These are phyloP conservation scores for Circaetus cinerascens DNA, from an alignment of 2,113 vertebrate genomes.

Conservation along the genomic window DNA sequence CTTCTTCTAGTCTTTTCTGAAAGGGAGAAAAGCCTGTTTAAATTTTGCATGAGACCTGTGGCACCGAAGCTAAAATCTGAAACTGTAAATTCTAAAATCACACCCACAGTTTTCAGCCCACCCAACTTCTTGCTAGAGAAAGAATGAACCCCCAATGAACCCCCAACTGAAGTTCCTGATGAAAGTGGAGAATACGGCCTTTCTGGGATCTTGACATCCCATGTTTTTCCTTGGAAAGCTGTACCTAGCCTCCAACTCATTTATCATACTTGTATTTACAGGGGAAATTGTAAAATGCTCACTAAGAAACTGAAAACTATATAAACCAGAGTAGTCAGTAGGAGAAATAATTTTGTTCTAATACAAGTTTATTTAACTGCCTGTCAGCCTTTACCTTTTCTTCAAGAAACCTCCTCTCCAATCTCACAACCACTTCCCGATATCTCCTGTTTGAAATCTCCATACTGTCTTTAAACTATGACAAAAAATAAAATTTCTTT, in stretches of 20 bases:
- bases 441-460: constrained; percentile 72
- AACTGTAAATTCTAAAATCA: neutral
- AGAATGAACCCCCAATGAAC: neutral
- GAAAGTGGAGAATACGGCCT: neutral
- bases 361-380: neutral
- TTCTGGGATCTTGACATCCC: neutral
- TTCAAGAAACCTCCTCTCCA: constrained; percentile 80
- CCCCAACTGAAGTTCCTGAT: neutral
- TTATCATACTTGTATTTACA: neutral
- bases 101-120: neutral
- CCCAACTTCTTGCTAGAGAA: neutral
- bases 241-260: neutral
- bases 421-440: constrained; percentile 74
- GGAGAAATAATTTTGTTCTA: neutral
- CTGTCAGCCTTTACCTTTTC: constrained; percentile 79
- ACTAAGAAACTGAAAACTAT: neutral
- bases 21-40: neutral
- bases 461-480: constrained; percentile 79
- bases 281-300: neutral
- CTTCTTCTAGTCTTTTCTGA: constrained; percentile 79
- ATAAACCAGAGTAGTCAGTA: neutral
- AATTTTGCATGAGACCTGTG: neutral
- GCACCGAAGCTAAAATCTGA: neutral
- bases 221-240: neutral
- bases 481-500: neutral